Percentiles rank a stretch among this genome's conserved stretches.
Evolutionary conservation across 2,888 invertebrate species (phyloP).

Genomic region (Colostygia pectinataria): DNA sequence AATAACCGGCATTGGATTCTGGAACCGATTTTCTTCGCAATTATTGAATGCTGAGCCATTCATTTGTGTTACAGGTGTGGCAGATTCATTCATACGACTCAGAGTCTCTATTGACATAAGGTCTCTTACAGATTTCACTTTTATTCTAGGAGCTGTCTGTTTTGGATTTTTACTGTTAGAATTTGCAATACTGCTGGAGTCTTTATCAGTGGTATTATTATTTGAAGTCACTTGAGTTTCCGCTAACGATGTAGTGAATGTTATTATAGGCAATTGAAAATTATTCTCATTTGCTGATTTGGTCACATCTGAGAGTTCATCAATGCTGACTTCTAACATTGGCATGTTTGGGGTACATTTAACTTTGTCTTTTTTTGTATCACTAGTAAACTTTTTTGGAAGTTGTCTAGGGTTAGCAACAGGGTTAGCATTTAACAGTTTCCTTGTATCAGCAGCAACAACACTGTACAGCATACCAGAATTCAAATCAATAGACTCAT

Average conservation of each 20-base stretch:
- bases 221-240: conserved; percentile 6
- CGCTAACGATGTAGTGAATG: conserved; percentile 60
- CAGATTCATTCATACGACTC: conserved; percentile 33
- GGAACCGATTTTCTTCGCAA: neutral
- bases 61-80: neutral
- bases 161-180: conserved; percentile 18
- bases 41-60: conserved; percentile 1
- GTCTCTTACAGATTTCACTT: conserved; percentile 68
- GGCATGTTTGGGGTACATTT: conserved; percentile 5
- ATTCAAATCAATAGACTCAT: neutral
- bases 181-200: neutral
- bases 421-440: conserved; percentile 52
- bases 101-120: conserved; percentile 58
- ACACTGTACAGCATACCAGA: neutral
- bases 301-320: conserved; percentile 20
- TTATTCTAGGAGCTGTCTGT: conserved; percentile 58
- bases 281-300: conserved; percentile 15
- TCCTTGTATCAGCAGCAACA: conserved; percentile 28
- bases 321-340: conserved; percentile 19
- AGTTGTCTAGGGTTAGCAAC: conserved; percentile 70
- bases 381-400: conserved; percentile 45
- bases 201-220: neutral
- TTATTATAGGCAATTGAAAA: conserved; percentile 58
- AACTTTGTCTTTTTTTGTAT: conserved; percentile 16
- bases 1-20: neutral